Percentiles rank a stretch among this genome's conserved stretches.
Evolutionary conservation across 2,113 vertebrate genomes (phyloP).

Genomic region (Empidonax traillii): DNA sequence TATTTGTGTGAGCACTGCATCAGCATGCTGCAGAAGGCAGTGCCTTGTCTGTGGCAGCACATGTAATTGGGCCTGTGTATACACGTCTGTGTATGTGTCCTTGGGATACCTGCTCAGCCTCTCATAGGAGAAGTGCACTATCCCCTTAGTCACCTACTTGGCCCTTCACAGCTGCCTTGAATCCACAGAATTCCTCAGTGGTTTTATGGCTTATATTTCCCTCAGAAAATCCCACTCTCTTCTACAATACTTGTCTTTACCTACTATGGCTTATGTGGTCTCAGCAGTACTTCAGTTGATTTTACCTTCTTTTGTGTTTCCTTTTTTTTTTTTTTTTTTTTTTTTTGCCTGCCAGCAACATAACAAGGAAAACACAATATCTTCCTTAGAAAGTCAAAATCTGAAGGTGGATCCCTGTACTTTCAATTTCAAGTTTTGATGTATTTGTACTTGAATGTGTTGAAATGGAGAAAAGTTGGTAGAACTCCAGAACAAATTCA

Average conservation of each 20-base stretch:
- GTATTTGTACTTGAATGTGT: background rate
- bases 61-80: fast-evolving
- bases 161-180: background rate
- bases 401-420: fast-evolving
- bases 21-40: background rate
- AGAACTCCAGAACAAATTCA: background rate
- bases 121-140: no score
- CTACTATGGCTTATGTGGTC: background rate
- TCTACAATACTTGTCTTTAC: background rate
- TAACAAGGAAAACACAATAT: background rate
- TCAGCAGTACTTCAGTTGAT: background rate
- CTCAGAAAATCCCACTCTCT: background rate
- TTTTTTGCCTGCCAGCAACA: fast-evolving
- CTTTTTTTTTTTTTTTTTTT: no score
- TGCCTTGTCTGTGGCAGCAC: background rate
- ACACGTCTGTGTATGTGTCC: background rate
- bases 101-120: background rate
- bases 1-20: background rate
- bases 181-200: background rate
- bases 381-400: background rate
- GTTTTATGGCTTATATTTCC: background rate
- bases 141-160: background rate
- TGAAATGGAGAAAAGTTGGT: background rate
- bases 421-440: background rate
- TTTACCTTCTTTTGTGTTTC: background rate